phyloP scores from a whole-genome alignment of 2,888 invertebrate genomes.

The Liopterus haemorrhoidalis region DNA sequence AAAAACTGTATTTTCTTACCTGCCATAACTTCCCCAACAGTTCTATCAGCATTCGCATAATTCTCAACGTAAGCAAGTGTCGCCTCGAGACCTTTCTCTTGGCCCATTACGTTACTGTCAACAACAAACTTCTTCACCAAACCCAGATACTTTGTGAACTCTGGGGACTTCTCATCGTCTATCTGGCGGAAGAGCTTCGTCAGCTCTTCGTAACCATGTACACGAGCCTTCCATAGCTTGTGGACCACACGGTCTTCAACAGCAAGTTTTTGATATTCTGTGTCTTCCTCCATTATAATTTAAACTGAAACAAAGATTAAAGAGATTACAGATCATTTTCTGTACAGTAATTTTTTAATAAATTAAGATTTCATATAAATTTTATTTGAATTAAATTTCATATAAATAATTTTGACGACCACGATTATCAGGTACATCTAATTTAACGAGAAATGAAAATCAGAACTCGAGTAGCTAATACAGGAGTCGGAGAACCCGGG shows the following conservation, averaged over 20 bases:
- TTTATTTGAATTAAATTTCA: too few relatives aligned
- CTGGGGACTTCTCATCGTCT: constrained; percentile 88
- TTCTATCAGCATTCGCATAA: constrained; percentile 79
- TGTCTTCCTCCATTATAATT: constrained; percentile 59
- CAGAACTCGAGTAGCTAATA: too few relatives aligned
- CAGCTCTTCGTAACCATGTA: constrained; percentile 91
- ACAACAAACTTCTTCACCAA: constrained; percentile 90
- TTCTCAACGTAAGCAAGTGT: constrained; percentile 86
- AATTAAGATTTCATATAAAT: too few relatives aligned
- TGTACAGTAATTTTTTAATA: too few relatives aligned
- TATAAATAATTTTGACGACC: too few relatives aligned
- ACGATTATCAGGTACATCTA: too few relatives aligned
- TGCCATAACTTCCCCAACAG: constrained; percentile 72
- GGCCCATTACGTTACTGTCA: constrained; percentile 91
- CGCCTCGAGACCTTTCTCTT: constrained; percentile 92
- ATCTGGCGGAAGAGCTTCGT: constrained; percentile 80
- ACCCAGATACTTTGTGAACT: constrained; percentile 86
- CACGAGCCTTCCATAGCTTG: constrained; percentile 93
- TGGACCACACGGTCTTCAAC: constrained; percentile 89
- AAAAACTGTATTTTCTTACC: too few relatives aligned
- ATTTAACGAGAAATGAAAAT: too few relatives aligned
- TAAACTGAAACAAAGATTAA: too few relatives aligned
- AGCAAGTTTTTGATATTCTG: constrained; percentile 79
- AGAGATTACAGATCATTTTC: too few relatives aligned
- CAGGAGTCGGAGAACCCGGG: too few relatives aligned